Base-by-base conservation (phyloP, 2,113 vertebrate species). In the Mus spicilegus region DNA sequence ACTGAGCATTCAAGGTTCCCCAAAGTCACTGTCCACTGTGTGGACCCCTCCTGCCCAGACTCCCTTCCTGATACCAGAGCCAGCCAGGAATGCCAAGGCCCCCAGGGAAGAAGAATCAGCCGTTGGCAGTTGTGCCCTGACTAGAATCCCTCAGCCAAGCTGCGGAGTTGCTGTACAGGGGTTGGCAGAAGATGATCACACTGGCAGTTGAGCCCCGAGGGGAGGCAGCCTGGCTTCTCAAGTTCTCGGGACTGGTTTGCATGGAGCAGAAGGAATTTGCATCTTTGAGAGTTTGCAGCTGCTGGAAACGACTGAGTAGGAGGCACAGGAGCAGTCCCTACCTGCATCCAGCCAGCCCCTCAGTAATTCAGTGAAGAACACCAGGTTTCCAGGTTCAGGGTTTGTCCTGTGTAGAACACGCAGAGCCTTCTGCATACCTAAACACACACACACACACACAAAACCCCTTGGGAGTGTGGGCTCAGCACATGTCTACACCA, bases 241-340 rank as follows among this genome's bases (percentile, higher is more conserved):
- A 98, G 88, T 89, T 90, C 96, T 97, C 67, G 0, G 42, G 77
- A 88, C 97, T 97, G 51, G 0, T 96, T 98, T 98, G 97, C 98
- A 98, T 91, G 92, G 0, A 69, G n/a, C 69, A 13, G 82, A 97
- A 76, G 86, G 87, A 94, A 98, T 98, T 98, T 98, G 98, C 98
- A 98, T 98, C 97, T 98, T 96, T 96, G 78, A 61, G n/a, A 97
- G 98, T 94, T 92, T 97, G 51, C 49, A 95, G 49, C 81, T 98
- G 95, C 98, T 97, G 96, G 97, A 98, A 98, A 54, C 17, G 19
- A 63, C 24, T 0, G 24, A 17, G 10, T 19, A n/a, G 24, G 67
- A 39, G 1, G 13, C 0, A 0, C 22, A 39, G 42, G 80, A 75
- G 12, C 33, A 54, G 51, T 65, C 36, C 51, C 54, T 33, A 4